phyloP scores from a whole-genome alignment of 2,113 vertebrate genomes.

The Muscicapa adusta region DNA sequence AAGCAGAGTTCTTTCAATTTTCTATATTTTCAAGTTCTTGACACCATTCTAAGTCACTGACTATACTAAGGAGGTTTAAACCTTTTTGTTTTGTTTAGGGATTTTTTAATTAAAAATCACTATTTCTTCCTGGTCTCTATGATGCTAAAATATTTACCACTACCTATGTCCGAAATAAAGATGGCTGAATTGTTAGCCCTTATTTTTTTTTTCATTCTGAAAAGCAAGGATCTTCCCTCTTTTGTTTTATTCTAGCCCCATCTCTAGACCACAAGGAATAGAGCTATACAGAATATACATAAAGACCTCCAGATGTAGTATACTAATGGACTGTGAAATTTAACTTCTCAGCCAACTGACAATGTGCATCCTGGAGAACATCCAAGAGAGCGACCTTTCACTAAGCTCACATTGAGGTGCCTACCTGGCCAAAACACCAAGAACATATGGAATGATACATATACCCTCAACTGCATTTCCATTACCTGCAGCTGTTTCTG shows the following conservation, averaged over 20 bases:
- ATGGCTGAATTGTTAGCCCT: neutral
- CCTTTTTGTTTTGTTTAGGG: accelerated
- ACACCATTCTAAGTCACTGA: neutral
- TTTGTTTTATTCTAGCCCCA: neutral
- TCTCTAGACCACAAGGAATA: neutral
- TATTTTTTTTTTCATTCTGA: neutral
- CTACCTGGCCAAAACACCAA: neutral
- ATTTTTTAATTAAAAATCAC: neutral
- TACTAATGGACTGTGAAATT: neutral
- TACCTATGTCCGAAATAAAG: neutral
- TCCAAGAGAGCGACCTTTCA: neutral
- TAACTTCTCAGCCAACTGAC: neutral
- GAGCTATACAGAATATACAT: neutral
- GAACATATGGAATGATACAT: neutral
- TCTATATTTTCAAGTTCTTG: neutral
- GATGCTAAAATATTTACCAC: neutral
- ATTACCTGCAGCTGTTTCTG: neutral
- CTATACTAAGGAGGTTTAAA: accelerated
- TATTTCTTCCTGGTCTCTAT: neutral
- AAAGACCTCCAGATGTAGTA: neutral
- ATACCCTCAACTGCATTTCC: neutral
- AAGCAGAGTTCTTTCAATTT: neutral
- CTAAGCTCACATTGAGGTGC: neutral
- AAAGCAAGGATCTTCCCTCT: neutral
- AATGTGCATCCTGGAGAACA: neutral